These are phyloP conservation scores for Margaritifera margaritifera DNA, from an alignment of 2,888 invertebrate species.

Conservation along the genomic window DNA sequence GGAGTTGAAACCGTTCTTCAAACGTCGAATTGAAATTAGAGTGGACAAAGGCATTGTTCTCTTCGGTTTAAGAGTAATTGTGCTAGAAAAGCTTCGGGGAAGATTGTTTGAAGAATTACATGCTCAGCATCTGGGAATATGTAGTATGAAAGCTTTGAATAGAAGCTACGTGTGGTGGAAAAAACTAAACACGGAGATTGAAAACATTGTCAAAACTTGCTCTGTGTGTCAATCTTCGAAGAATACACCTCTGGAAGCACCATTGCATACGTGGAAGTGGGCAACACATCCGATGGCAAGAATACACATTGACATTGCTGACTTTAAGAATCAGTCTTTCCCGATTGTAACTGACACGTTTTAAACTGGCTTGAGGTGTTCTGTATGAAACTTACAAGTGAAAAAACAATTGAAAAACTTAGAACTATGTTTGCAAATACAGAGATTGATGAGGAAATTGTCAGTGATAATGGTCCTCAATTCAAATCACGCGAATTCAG, in stretches of 20 bases:
- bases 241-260: slow-evolving; percentile 12
- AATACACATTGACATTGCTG: slow-evolving; percentile 30
- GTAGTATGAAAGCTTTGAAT: slow-evolving; percentile 2
- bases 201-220: slow-evolving; percentile 15
- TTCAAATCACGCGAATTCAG: slow-evolving; percentile 23
- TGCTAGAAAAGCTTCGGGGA: too few species aligned
- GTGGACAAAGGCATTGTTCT: too few species aligned
- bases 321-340: slow-evolving; percentile 21
- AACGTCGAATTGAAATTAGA: too few species aligned
- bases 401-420: slow-evolving; percentile 18
- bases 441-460: slow-evolving; percentile 17
- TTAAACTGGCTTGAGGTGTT: slow-evolving; percentile 31
- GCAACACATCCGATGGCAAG: slow-evolving; percentile 17
- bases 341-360: slow-evolving; percentile 21
- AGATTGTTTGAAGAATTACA: too few species aligned
- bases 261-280: slow-evolving; percentile 28
- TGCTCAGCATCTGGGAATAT: too few species aligned
- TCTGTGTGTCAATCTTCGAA: slow-evolving; percentile 15
- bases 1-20: too few species aligned
- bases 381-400: slow-evolving; percentile 19
- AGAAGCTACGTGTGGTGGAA: slow-evolving; percentile 26
- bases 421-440: slow-evolving; percentile 16
- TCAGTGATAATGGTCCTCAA: slow-evolving; percentile 23
- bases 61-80: too few species aligned
- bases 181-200: slow-evolving; percentile 16